phyloP scores from a whole-genome alignment of 2,797 vertebrate species.

The Telmatherina bonti region DNA sequence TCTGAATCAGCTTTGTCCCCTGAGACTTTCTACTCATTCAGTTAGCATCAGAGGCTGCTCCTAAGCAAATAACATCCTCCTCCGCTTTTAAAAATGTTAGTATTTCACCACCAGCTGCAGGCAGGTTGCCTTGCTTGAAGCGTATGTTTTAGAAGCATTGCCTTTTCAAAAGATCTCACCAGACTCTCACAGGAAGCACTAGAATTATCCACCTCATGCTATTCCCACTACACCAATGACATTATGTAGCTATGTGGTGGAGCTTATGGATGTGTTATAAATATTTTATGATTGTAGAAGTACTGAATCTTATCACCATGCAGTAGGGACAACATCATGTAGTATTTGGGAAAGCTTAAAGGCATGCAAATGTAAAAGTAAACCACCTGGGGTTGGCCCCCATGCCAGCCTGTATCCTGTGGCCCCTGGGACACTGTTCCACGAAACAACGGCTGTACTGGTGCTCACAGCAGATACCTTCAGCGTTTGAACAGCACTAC shows the following conservation, averaged over 20 bases:
- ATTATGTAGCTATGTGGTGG: neutral
- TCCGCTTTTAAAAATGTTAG: neutral
- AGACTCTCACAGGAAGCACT: constrained; percentile 6
- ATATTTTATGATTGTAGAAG: neutral
- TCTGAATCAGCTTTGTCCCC: constrained; percentile 2
- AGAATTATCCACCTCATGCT: neutral
- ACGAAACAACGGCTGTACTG: constrained; percentile 83
- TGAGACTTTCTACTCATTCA: constrained; percentile 1
- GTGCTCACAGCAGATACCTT: constrained; percentile 85
- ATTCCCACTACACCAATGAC: neutral
- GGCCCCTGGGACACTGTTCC: constrained; percentile 89
- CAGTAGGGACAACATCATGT: neutral
- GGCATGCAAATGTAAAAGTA: neutral
- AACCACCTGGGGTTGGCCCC: constrained; percentile 89
- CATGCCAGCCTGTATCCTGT: constrained; percentile 90
- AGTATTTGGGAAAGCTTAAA: neutral
- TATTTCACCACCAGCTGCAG: constrained; percentile 34
- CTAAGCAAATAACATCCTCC: constrained; percentile 22
- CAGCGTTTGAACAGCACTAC: constrained; percentile 86
- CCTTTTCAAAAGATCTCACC: constrained; percentile 38
- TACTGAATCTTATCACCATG: neutral
- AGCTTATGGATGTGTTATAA: neutral
- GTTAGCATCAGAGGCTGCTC: constrained; percentile 10
- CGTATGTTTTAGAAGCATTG: constrained; percentile 9
- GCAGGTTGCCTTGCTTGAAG: neutral